Conservation (phyloP, 2,888 invertebrate species). For the Erebia aethiops region DNA sequence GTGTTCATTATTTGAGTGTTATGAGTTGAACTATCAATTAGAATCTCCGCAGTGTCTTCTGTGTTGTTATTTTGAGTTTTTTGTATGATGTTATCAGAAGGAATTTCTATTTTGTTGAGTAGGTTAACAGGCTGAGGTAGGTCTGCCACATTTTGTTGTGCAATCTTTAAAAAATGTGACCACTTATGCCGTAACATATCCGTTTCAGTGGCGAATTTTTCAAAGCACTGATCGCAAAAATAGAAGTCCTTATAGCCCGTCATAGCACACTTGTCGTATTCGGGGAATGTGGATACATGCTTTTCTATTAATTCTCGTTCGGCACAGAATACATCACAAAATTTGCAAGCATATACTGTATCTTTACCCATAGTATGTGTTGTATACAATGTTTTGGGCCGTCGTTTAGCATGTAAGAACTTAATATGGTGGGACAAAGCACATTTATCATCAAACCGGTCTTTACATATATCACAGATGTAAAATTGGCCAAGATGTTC, state of each 20-base stretch:
- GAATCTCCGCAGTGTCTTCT: neutral
- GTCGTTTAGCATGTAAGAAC: constrained; percentile 58
- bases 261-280: constrained; percentile 59
- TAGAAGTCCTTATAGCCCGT: constrained; percentile 67
- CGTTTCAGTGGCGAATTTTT: constrained; percentile 63
- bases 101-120: neutral
- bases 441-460: constrained; percentile 63
- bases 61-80: neutral
- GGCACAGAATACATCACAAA: constrained; percentile 63
- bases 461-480: constrained; percentile 71
- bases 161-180: constrained; percentile 63
- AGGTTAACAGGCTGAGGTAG: neutral
- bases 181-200: constrained; percentile 72
- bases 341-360: constrained; percentile 64
- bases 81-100: neutral
- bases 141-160: constrained; percentile 48
- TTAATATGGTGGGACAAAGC: constrained; percentile 62
- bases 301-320: constrained; percentile 56
- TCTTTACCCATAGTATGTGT: constrained; percentile 52
- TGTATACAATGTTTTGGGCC: constrained; percentile 53
- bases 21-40: neutral
- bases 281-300: constrained; percentile 59
- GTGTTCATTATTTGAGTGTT: constrained; percentile 25
- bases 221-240: constrained; percentile 67
- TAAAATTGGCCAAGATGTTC: constrained; percentile 54